phyloP scores from a whole-genome alignment of 2,113 vertebrate genomes.

The Nycticorax nycticorax region DNA sequence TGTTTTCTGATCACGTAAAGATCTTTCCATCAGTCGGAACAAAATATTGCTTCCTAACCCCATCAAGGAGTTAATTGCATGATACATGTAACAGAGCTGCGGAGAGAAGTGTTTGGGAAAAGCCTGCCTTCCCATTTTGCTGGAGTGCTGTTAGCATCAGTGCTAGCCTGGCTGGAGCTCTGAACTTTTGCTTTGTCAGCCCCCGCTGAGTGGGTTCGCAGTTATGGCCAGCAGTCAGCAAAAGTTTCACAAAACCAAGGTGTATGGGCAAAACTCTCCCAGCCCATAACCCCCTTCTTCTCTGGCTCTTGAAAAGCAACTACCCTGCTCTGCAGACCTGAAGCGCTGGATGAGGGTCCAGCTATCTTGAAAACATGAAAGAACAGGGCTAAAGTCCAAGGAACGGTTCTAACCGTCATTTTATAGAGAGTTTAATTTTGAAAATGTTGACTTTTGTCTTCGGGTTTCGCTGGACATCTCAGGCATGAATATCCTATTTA shows the following conservation, averaged over 20 bases:
- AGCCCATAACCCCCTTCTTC: neutral
- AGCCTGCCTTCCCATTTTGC: neutral
- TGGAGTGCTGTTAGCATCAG: neutral
- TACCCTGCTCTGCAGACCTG: neutral
- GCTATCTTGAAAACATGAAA: neutral
- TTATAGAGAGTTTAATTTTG: neutral
- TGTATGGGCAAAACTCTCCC: neutral
- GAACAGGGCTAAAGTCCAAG: neutral
- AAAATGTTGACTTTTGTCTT: neutral
- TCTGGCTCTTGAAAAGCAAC: neutral
- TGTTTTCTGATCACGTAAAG: constrained; percentile 27
- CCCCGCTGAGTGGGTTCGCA: neutral
- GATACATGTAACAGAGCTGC: neutral
- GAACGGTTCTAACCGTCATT: neutral
- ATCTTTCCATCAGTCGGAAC: neutral
- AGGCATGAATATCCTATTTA: neutral
- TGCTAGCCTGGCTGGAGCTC: neutral
- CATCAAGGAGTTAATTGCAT: constrained; percentile 31
- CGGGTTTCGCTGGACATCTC: neutral
- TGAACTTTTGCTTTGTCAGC: neutral
- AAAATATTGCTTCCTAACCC: constrained; percentile 41
- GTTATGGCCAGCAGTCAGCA: neutral
- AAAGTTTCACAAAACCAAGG: neutral
- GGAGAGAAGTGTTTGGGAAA: neutral
- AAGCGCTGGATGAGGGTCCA: neutral